Conservation (phyloP, 2,888 invertebrate species). For the Biston betularia region DNA sequence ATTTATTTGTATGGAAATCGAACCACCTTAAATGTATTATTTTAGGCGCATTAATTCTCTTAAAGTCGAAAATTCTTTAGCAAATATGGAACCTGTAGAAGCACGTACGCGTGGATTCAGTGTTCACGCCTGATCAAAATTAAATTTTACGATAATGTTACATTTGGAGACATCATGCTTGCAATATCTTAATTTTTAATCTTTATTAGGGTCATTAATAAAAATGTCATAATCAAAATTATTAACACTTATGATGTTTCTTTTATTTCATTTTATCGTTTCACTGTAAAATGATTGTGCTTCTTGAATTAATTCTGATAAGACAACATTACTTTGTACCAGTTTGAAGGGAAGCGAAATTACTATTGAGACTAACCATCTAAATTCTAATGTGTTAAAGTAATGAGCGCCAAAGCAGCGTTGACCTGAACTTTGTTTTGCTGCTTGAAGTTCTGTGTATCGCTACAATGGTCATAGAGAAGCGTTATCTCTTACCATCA, state of each 20-base stretch:
- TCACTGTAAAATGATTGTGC: background rate
- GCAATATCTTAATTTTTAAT: conserved; percentile 33
- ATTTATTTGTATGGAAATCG: too few relatives aligned
- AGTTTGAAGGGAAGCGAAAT: too few relatives aligned
- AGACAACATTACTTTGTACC: background rate
- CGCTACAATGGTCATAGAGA: too few relatives aligned
- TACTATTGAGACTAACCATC: too few relatives aligned
- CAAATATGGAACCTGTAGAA: background rate
- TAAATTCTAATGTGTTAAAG: too few relatives aligned
- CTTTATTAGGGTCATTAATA: conserved; percentile 21
- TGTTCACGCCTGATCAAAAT: conserved; percentile 24
- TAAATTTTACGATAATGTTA: conserved; percentile 33
- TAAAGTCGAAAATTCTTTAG: conserved; percentile 10
- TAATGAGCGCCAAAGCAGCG: too few relatives aligned
- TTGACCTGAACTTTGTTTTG: too few relatives aligned
- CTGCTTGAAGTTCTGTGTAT: too few relatives aligned
- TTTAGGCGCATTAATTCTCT: background rate
- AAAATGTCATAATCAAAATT: conserved; percentile 12
- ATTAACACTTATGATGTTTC: background rate
- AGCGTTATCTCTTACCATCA: too few relatives aligned
- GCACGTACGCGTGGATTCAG: conserved; percentile 33
- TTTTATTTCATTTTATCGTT: background rate
- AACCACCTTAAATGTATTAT: too few relatives aligned
- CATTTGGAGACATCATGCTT: conserved; percentile 25
- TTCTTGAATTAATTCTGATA: background rate